phyloP scores from a whole-genome alignment of 2,888 invertebrate species.

The Eupithecia insigniata region DNA sequence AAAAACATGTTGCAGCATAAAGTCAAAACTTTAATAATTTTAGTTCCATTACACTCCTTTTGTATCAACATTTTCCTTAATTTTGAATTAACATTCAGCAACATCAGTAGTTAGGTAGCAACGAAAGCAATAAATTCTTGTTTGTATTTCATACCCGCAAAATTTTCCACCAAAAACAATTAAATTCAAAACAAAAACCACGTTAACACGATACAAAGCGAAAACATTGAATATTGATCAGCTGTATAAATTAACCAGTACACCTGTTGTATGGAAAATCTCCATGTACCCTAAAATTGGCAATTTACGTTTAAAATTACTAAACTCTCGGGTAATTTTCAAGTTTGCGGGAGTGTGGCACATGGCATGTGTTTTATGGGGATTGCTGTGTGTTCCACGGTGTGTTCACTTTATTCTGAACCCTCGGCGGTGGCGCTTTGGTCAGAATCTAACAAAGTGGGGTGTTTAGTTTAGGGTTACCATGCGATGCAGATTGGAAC shows the following conservation, averaged over 20 bases:
- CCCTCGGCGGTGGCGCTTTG: not conserved
- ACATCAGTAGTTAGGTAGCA: not conserved
- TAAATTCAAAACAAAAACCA: slow-evolving; percentile 10
- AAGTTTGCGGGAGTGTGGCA: slow-evolving; percentile 43
- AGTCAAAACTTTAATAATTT: too few relatives aligned
- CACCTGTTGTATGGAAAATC: slow-evolving; percentile 66
- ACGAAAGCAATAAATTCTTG: not conserved
- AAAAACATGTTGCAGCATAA: too few relatives aligned
- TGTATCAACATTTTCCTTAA: not conserved
- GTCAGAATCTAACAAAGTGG: not conserved
- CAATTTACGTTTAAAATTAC: slow-evolving; percentile 72
- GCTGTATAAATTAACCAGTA: slow-evolving; percentile 62
- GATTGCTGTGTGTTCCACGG: slow-evolving; percentile 7
- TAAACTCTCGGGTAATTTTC: slow-evolving; percentile 45
- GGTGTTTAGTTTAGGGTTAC: too few relatives aligned
- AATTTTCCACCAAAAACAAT: not conserved
- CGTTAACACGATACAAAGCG: slow-evolving; percentile 25
- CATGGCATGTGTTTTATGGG: slow-evolving; percentile 28
- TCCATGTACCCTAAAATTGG: slow-evolving; percentile 66
- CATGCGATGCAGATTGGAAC: too few relatives aligned
- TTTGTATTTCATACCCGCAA: not conserved
- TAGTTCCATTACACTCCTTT: too few relatives aligned
- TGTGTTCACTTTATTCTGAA: not conserved
- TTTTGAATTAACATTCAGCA: not conserved
- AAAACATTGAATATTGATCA: slow-evolving; percentile 64